These are phyloP conservation scores for Pan troglodytes DNA, from an alignment of 2,113 vertebrate genomes.

Conservation along the genomic window NHGRI_mPanTro3-v2.1_pri NC_072410.2:58528001-58528500, in stretches of 20 bases:
- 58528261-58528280: no score
- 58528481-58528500: no score
- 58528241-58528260: neutral
- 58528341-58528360: no score
- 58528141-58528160: constrained; percentile 28
- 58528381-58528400: no score
- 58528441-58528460: no score
- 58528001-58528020: constrained; percentile 42
- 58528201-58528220: constrained; percentile 28
- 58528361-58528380: no score
- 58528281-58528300: no score
- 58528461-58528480: no score
- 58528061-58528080: neutral
- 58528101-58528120: constrained; percentile 17
- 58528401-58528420: no score
- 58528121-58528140: neutral
- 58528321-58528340: no score
- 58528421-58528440: no score
- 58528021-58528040: constrained; percentile 28
- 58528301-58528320: no score
- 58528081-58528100: neutral
- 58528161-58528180: neutral
- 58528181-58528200: constrained; percentile 4
- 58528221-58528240: constrained; percentile 40
- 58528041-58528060: neutral